phyloP scores from a whole-genome alignment of 2,113 vertebrate species.

The Prietella phreatophila region DNA sequence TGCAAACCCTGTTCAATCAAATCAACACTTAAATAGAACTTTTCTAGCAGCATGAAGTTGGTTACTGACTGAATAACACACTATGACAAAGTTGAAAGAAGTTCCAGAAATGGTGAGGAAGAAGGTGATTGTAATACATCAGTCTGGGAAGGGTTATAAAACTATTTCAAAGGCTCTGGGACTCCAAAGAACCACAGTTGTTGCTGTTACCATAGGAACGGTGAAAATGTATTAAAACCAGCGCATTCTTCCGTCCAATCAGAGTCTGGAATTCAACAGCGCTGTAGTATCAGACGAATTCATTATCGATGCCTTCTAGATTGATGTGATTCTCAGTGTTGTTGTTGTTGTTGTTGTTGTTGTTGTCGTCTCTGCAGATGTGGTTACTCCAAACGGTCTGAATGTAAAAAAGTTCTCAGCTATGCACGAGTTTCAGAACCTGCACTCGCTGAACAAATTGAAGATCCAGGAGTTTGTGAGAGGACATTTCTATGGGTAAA shows the following conservation, averaged over 20 bases:
- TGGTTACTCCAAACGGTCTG: slow-evolving; percentile 93
- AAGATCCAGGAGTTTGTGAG: slow-evolving; percentile 95
- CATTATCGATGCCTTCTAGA: background rate
- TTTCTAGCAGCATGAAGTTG: no score
- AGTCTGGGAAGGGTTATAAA: no score
- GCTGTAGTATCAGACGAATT: background rate
- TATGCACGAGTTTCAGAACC: slow-evolving; percentile 97
- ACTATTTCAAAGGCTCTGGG: no score
- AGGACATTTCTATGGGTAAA: slow-evolving; percentile 97
- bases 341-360: background rate
- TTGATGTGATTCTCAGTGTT: background rate
- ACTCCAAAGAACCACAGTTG: no score
- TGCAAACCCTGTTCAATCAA: no score
- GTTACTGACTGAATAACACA: no score
- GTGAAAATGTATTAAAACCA: no score
- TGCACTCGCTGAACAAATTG: slow-evolving; percentile 88
- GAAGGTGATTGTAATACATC: no score
- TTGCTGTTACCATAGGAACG: background rate
- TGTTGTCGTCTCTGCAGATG: slow-evolving; percentile 72
- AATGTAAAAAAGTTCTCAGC: slow-evolving; percentile 98
- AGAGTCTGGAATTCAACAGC: background rate
- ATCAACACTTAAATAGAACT: no score
- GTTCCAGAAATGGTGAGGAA: no score
- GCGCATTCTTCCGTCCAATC: background rate
- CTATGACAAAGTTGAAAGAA: no score